Evolutionary conservation across 2,113 vertebrate species (phyloP).

Genomic region (Pungitius pungitius): DNA sequence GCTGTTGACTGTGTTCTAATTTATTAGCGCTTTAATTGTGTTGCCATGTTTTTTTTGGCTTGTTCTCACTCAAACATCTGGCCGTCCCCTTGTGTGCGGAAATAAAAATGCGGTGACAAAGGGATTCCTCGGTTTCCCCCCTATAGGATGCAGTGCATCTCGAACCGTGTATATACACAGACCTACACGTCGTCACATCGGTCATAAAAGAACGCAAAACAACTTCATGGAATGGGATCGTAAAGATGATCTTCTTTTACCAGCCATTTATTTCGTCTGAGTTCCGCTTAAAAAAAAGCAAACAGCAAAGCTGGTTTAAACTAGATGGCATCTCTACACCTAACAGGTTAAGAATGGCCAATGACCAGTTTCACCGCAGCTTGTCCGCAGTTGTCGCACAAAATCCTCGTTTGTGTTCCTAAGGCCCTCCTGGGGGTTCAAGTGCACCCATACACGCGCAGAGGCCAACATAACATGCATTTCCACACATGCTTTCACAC

Average conservation of each 20-base stretch:
- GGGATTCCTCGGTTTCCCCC: constrained; percentile 38
- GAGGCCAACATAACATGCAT: background rate
- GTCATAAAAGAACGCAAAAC: no score
- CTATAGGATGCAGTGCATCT: constrained; percentile 3
- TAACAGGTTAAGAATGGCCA: constrained; percentile 18
- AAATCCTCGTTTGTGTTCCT: constrained; percentile 40
- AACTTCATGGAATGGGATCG: no score
- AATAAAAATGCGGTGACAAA: constrained; percentile 34
- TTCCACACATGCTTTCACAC: background rate
- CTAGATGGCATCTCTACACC: background rate
- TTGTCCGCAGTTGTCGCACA: constrained; percentile 55
- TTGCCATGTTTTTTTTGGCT: constrained; percentile 72
- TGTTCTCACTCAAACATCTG: constrained; percentile 63
- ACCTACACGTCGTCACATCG: background rate
- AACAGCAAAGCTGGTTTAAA: no score
- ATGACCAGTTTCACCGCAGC: constrained; percentile 37
- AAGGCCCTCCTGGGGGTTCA: constrained; percentile 25
- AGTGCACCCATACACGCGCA: background rate
- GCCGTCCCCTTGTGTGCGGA: constrained; percentile 31
- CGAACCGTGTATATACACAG: constrained; percentile 7
- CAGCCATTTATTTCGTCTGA: no score
- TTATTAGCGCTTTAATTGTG: constrained; percentile 69
- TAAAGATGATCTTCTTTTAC: no score
- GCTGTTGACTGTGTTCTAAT: constrained; percentile 63
- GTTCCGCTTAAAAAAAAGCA: no score